phyloP scores from a whole-genome alignment of 2,113 vertebrate genomes.

The Amblyopsis rosae region DNA sequence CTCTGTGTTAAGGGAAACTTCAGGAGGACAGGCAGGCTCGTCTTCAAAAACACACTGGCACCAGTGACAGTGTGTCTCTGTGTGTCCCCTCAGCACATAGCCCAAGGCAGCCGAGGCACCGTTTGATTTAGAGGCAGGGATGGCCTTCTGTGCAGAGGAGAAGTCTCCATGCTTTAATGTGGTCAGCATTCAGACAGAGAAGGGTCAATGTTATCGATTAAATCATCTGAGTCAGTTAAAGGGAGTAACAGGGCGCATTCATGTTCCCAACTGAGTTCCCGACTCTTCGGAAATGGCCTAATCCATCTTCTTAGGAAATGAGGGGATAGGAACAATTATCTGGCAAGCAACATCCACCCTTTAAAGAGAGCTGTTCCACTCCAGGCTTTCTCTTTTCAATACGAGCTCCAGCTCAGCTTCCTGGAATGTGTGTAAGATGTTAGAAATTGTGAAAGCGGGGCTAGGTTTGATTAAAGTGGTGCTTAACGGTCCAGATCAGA shows the following conservation, averaged over 20 bases:
- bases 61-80: conserved; percentile 55
- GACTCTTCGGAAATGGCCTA: conserved; percentile 62
- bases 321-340: conserved; percentile 70
- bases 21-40: conserved; percentile 31
- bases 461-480: conserved; percentile 65
- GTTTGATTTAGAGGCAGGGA: conserved; percentile 61
- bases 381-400: background rate
- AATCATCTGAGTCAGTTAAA: conserved; percentile 70
- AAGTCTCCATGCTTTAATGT: conserved; percentile 70
- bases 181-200: conserved; percentile 61
- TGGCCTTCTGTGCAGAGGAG: conserved; percentile 63
- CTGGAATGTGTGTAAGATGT: conserved; percentile 40
- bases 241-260: conserved; percentile 67
- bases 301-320: conserved; percentile 73
- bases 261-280: conserved; percentile 48
- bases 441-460: conserved; percentile 40
- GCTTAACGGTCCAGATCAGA: conserved; percentile 55
- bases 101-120: conserved; percentile 56
- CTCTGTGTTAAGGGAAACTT: conserved; percentile 38
- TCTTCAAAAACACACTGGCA: conserved; percentile 40
- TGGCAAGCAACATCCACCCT: conserved; percentile 40
- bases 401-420: background rate
- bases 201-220: conserved; percentile 76
- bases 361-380: conserved; percentile 26
- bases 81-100: conserved; percentile 47